These are phyloP conservation scores for Meganola albula DNA, from an alignment of 2,888 invertebrate species.

Conservation along the genomic window DNA sequence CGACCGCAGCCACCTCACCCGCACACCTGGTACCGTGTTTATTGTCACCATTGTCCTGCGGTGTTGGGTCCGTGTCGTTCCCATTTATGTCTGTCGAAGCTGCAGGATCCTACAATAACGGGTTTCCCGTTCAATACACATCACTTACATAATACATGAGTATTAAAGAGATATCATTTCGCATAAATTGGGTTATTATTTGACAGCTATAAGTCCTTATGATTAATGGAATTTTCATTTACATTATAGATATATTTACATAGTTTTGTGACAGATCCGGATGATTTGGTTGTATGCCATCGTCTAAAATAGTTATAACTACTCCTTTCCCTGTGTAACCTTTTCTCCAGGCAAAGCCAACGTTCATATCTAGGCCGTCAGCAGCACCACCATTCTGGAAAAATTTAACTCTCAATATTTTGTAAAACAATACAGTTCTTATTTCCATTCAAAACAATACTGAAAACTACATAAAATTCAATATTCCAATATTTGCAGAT, in stretches of 20 bases:
- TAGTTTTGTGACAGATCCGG: constrained; percentile 95
- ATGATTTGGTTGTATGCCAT: constrained; percentile 97
- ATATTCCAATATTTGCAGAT: too few relatives aligned
- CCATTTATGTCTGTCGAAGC: constrained; percentile 99
- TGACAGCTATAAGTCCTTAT: constrained; percentile 13
- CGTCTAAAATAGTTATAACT: constrained; percentile 97
- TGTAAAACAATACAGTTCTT: too few relatives aligned
- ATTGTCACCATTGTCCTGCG: constrained; percentile 98
- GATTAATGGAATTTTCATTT: constrained; percentile 13
- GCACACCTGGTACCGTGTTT: constrained; percentile 99
- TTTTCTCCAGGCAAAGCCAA: constrained; percentile 95
- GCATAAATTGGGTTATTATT: constrained; percentile 14
- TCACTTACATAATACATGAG: constrained; percentile 18
- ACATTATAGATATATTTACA: constrained; percentile 76
- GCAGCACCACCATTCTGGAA: constrained; percentile 93
- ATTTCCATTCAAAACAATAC: too few relatives aligned
- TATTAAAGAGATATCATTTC: constrained; percentile 13
- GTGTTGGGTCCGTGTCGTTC: constrained; percentile 98
- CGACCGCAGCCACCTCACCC: constrained; percentile 98
- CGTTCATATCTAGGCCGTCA: constrained; percentile 97
- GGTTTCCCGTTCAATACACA: constrained; percentile 21
- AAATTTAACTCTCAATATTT: too few relatives aligned
- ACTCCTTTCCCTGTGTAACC: constrained; percentile 98
- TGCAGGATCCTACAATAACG: constrained; percentile 84
- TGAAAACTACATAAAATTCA: too few relatives aligned